Percentiles rank a stretch among this genome's conserved stretches.
These are phyloP conservation scores for Silurus meridionalis DNA, from an alignment of 2,113 vertebrate genomes.

Conservation along the genomic window DNA sequence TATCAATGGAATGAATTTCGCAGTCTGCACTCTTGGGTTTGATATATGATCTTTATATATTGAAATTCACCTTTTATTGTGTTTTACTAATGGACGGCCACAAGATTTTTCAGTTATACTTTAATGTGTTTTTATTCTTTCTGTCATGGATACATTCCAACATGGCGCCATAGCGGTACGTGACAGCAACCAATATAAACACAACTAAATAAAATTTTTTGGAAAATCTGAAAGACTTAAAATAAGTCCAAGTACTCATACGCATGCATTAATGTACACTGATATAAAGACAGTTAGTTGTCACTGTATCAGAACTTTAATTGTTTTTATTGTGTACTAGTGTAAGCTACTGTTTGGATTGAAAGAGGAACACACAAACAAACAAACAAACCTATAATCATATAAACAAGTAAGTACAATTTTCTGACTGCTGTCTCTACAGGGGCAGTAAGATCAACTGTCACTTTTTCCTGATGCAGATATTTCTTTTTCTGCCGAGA, in stretches of 20 bases:
- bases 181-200: too few species aligned
- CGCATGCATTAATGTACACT: not conserved
- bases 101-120: too few species aligned
- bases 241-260: not conserved
- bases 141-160: too few species aligned
- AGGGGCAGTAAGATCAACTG: not conserved
- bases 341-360: not conserved
- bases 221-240: too few species aligned
- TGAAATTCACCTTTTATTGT: too few species aligned
- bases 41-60: too few species aligned
- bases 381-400: not conserved
- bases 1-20: too few species aligned
- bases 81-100: too few species aligned
- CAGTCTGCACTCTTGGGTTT: too few species aligned
- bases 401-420: not conserved
- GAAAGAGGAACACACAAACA: not conserved
- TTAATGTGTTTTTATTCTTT: too few species aligned
- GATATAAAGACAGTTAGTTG: not conserved
- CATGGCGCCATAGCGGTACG: too few species aligned
- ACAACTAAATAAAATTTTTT: too few species aligned
- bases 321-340: not conserved
- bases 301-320: not conserved
- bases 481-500: not conserved
- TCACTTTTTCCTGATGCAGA: not conserved
- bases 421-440: not conserved